Percentiles rank a stretch among this genome's conserved stretches.
Conservation (phyloP, 1,140 invertebrate species). For the Drosophila funebris region DNA sequence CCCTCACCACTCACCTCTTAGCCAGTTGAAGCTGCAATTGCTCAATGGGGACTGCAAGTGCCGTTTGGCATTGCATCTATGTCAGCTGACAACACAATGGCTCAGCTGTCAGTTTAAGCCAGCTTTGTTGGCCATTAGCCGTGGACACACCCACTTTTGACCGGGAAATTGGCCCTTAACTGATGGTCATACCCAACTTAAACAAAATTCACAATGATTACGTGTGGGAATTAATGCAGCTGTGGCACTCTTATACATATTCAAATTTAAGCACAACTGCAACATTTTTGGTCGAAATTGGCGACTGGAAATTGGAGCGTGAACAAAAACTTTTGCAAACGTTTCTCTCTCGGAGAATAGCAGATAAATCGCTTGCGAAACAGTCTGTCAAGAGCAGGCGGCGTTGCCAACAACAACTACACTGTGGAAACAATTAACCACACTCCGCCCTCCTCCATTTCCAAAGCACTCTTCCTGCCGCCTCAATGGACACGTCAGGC, state of each 20-base stretch:
- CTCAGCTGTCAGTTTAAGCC: neutral
- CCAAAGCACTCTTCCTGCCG: slow-evolving; percentile 27
- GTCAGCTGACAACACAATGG: neutral
- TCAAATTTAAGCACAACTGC: slow-evolving; percentile 2
- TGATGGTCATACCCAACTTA: neutral
- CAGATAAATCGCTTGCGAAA: slow-evolving; percentile 62
- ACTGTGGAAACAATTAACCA: slow-evolving; percentile 44
- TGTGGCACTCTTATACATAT: neutral
- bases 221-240: slow-evolving; percentile 1
- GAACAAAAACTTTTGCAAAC: slow-evolving; percentile 25
- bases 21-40: slow-evolving; percentile 4
- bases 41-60: slow-evolving; percentile 1
- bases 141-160: neutral
- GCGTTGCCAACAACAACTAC: slow-evolving; percentile 27
- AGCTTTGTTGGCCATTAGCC: neutral
- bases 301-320: slow-evolving; percentile 58
- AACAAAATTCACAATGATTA: neutral
- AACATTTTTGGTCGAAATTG: neutral
- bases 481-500: slow-evolving; percentile 57
- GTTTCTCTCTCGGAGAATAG: neutral
- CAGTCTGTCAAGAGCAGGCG: slow-evolving; percentile 70
- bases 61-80: neutral
- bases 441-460: neutral
- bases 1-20: too few species aligned
- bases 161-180: neutral